phyloP scores from a whole-genome alignment of 2,797 vertebrate species.

The Pseudochaenichthys georgianus region DNA sequence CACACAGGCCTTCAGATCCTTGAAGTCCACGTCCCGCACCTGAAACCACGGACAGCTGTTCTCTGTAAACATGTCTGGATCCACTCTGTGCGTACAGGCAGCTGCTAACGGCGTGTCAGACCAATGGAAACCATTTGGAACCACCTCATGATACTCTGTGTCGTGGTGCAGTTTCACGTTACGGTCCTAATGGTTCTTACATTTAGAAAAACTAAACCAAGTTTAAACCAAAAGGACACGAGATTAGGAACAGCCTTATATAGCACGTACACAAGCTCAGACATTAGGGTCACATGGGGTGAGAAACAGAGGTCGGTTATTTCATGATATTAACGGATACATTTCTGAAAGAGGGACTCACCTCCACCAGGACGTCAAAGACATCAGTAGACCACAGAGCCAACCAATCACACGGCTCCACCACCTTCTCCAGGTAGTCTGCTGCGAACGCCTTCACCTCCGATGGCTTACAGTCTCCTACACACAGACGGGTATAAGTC shows the following conservation, averaged over 20 bases:
- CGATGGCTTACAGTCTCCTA: slow-evolving; percentile 96
- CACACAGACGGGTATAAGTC: slow-evolving; percentile 15
- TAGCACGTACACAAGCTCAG: background rate
- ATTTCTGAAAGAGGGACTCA: slow-evolving; percentile 64
- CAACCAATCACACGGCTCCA: slow-evolving; percentile 93
- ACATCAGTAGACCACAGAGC: slow-evolving; percentile 92
- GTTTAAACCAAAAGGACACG: no score
- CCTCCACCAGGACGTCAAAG: slow-evolving; percentile 93
- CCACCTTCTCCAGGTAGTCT: slow-evolving; percentile 94
- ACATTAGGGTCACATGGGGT: background rate
- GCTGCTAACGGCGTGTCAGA: background rate
- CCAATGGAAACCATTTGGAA: background rate
- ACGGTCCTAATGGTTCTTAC: no score
- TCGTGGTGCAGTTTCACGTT: no score
- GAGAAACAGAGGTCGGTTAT: background rate
- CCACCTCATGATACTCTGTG: no score
- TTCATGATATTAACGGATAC: background rate
- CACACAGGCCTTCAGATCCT: slow-evolving; percentile 88
- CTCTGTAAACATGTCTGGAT: background rate
- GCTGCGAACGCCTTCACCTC: slow-evolving; percentile 91
- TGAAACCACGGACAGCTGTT: slow-evolving; percentile 60
- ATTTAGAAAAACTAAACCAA: no score
- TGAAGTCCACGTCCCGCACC: slow-evolving; percentile 89
- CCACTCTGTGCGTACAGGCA: background rate
- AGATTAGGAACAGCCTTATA: background rate